Base-by-base conservation (phyloP, 1,140 invertebrate genomes). In the Drosophila sulfurigaster region DNA sequence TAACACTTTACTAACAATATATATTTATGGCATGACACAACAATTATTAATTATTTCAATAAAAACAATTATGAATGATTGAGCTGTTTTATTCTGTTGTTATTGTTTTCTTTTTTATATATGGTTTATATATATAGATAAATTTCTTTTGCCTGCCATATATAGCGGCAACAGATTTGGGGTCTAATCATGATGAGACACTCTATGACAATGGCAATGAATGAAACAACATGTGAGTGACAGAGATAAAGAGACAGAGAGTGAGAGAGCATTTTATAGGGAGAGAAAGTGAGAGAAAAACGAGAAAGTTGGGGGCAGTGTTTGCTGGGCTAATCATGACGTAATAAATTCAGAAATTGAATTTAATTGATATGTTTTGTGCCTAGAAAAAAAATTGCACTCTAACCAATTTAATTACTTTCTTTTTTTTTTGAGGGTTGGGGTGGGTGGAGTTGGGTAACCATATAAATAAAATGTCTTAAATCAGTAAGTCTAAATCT, bases 21-120 rank as follows among this genome's bases (percentile, higher is more conserved):
- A 91, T 91, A 86, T 86, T 83, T 87, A 91, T 89, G 89, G 80
- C 89, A 91, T 91, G 90, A 81, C 90, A 91, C 85, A 91, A 91
- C 89, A 89, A 72, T 85, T 90, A 90, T 88, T 86, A 86, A 81
- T 81, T 91, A 91, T 83, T 81, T 91, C 73, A 63, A 83, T 91
- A 88, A 88, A 82, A 77, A 83, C 70, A 91, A 87, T 80, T 81
- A 79, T 90, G 75, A 85, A 88, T 89, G 71, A 85, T 67, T 76
- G 85, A 82, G 67, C 74, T 72, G 69, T 80, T 80, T 80, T 80
- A 63, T 76, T 68, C 60, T 75, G 64, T 70, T 73, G 75, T 87
- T 78, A 71, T 69, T 62, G 69, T 62, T 49, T 65, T 70, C 25
- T 41, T 73, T 58, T 71, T 49, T 60, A 25, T 25, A 25, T 4